phyloP scores from a whole-genome alignment of 37 sponge, comb jelly and placozoan genomes.

The Petrosia ficiformis region DNA sequence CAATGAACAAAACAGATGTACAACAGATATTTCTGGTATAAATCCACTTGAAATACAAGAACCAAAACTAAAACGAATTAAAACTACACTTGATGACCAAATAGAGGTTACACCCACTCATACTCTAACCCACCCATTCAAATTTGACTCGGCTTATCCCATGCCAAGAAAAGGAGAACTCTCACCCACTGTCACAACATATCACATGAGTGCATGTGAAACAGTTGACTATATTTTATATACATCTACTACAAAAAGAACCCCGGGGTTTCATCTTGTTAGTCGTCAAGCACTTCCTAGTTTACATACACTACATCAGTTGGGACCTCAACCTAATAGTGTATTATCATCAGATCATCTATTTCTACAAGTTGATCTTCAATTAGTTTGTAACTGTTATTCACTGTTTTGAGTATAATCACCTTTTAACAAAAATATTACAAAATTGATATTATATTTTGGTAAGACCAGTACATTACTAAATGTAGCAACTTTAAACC shows the following conservation, averaged over 20 bases:
- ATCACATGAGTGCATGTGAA: conserved; percentile 46
- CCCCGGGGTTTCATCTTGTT: conserved; percentile 41
- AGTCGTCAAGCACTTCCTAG: conserved; percentile 50
- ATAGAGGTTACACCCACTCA: not conserved
- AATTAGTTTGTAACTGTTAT: too few relatives aligned
- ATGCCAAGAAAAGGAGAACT: conserved; percentile 3
- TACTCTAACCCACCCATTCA: conserved; percentile 61
- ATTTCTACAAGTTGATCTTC: conserved; percentile 55
- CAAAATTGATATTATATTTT: too few relatives aligned
- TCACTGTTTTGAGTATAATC: too few relatives aligned
- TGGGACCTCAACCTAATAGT: conserved; percentile 80
- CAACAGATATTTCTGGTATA: too few relatives aligned
- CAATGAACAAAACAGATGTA: not conserved
- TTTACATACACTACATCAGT: conserved; percentile 28
- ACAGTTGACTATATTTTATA: conserved; percentile 86
- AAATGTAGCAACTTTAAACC: too few relatives aligned
- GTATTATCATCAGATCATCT: conserved; percentile 83
- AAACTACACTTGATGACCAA: not conserved
- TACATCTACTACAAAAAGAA: not conserved
- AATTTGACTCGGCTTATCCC: conserved; percentile 53
- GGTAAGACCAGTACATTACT: too few relatives aligned
- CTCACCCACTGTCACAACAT: conserved; percentile 60
- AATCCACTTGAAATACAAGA: not conserved
- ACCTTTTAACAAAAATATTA: too few relatives aligned
- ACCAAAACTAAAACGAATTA: not conserved